Conservation (phyloP, 1,140 invertebrate genomes). For the Littorina saxatilis region DNA sequence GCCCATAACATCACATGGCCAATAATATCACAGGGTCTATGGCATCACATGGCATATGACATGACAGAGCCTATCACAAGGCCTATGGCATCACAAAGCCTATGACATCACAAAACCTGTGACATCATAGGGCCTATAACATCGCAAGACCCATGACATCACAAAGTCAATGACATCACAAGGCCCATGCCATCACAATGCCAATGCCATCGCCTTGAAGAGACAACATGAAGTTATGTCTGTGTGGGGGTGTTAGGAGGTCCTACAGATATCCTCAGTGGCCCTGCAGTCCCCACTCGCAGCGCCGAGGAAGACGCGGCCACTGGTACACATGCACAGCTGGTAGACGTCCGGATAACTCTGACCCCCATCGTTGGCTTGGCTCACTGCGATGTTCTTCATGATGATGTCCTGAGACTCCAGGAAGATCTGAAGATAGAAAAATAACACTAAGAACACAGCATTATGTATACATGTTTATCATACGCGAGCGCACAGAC, state of each 20-base stretch:
- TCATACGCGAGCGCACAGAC: neutral
- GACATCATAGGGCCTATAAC: too few relatives aligned
- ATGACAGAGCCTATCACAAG: too few relatives aligned
- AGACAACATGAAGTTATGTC: too few relatives aligned
- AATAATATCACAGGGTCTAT: too few relatives aligned
- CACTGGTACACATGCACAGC: neutral
- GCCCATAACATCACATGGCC: too few relatives aligned
- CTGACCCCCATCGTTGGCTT: neutral
- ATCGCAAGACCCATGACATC: too few relatives aligned
- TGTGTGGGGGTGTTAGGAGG: neutral
- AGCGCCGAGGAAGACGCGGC: neutral
- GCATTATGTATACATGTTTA: neutral
- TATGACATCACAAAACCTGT: too few relatives aligned
- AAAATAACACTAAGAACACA: neutral
- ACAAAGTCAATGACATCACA: too few relatives aligned
- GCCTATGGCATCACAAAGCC: too few relatives aligned
- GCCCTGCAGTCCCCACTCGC: conserved; percentile 40
- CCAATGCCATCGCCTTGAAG: too few relatives aligned
- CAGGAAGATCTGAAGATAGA: neutral
- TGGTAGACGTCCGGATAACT: neutral
- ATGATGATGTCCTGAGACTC: neutral
- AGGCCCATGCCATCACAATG: too few relatives aligned
- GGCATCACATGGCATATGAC: too few relatives aligned
- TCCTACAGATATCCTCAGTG: conserved; percentile 36
- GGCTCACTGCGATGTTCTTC: neutral